Conservation (phyloP, 2,888 invertebrate species). For the Philereme vetulata region DNA sequence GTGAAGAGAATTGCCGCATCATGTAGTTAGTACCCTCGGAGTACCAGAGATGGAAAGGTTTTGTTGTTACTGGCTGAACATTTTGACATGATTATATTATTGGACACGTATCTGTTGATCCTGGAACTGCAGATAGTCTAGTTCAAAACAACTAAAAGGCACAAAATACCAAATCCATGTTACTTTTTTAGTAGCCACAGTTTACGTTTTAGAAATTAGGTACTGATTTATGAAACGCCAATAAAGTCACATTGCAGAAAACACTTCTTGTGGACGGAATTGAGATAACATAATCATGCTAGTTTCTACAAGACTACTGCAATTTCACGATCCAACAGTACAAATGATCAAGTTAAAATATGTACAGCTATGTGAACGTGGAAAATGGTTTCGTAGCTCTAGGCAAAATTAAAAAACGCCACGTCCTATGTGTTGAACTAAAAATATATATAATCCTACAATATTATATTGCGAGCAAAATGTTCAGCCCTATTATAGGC, state of each 20-base stretch:
- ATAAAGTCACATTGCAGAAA: no score
- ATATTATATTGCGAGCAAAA: slow-evolving; percentile 26
- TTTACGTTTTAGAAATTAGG: no score
- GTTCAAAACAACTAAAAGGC: no score
- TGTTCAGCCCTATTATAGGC: slow-evolving; percentile 29
- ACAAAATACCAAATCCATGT: no score
- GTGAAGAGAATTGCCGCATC: slow-evolving; percentile 76
- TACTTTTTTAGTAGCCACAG: no score
- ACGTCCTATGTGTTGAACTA: slow-evolving; percentile 4
- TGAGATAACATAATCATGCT: not conserved
- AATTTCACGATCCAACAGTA: slow-evolving; percentile 21
- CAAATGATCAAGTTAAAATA: not conserved
- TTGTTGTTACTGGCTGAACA: slow-evolving; percentile 28
- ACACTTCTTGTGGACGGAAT: not conserved
- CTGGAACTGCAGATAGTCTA: slow-evolving; percentile 18
- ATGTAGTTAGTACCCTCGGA: slow-evolving; percentile 56
- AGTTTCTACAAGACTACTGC: slow-evolving; percentile 9
- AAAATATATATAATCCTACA: not conserved
- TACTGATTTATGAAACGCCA: no score
- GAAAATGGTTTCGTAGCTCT: not conserved
- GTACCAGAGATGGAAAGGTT: slow-evolving; percentile 30
- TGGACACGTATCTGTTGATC: slow-evolving; percentile 12
- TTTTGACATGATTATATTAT: slow-evolving; percentile 15
- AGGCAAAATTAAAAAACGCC: not conserved
- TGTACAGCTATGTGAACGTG: not conserved